Conservation (phyloP, 2,797 vertebrate genomes). For the Schizopygopsis malacanthus region DNA sequence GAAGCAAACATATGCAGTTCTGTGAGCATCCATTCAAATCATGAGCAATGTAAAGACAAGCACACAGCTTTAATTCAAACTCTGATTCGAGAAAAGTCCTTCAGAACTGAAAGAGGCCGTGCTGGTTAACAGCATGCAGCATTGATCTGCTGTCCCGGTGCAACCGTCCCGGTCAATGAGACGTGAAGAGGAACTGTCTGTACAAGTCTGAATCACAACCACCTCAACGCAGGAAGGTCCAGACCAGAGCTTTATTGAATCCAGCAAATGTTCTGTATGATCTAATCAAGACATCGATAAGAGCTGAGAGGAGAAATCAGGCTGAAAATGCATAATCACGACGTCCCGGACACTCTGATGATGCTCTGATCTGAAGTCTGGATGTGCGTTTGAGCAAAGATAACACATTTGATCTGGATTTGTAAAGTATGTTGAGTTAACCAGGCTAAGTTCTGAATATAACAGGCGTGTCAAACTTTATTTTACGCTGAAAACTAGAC, state of each 20-base stretch:
- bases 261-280: constrained; percentile 27
- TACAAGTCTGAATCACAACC: constrained; percentile 24
- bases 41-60: not conserved
- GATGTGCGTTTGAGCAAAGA: not conserved
- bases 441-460: not conserved
- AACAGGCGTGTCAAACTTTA: not conserved
- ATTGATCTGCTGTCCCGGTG: constrained; percentile 50
- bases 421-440: too few species aligned
- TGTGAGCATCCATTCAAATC: not conserved
- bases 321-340: constrained; percentile 28
- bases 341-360: not conserved
- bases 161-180: constrained; percentile 54
- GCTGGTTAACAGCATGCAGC: constrained; percentile 38
- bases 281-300: constrained; percentile 40
- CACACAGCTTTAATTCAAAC: not conserved
- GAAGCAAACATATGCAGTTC: not conserved
- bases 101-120: not conserved
- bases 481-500: not conserved
- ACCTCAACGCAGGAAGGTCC: not conserved
- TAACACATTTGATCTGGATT: not conserved
- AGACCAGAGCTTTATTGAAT: constrained; percentile 18
- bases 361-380: constrained; percentile 1
- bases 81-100: constrained; percentile 28
- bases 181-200: not conserved
- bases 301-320: constrained; percentile 38